Base-by-base conservation (phyloP, 2,797 vertebrate genomes). In the Phylloscopus collybita region DNA sequence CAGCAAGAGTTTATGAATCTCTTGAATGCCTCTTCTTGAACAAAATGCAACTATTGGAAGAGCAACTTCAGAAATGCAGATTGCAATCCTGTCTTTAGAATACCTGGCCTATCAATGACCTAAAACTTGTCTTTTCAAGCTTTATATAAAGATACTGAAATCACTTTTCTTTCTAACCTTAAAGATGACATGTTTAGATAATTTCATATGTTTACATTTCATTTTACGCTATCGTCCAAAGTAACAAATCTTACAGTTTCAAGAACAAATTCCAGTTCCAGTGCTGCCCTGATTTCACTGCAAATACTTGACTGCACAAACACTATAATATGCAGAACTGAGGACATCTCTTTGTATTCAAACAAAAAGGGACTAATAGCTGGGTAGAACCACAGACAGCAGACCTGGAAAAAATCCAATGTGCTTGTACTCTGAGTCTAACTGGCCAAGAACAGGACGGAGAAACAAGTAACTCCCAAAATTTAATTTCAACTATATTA, bases 281-380 rank as follows among this genome's bases (percentile, higher is more conserved):
- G 16, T 13, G 36, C 10, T 87, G 51, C 64, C 56, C 54, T 91
- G 36, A 93, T 92, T 89, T 86, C 74, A 67, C 32, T 64, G 49
- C 51, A 82, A 80, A 85, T 42, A 70, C 26, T 70, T 22, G 18
- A 85, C 56, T 60, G 71, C 36, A 71, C 40, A 90, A 74, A 36
- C 25, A 66, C 56, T 70, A 8, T 13, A 84, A 54, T 14, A 88
- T 0, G 12, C 36, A 87, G n/a, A 34, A 34, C 40, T 82, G 42
- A 72, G 51, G 51, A 44, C 34, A 89, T 50, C 67, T 73, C 71
- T 84, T 66, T 22, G 42, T 70, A 60, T 26, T 67, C 56, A 88
- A 62, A 82, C 22, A 89, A 76, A 94, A 89, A 70, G 26, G 26
- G 84, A 81, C 30, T 56, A 87, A 69, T 10, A 65, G 60, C 27